Evolutionary conservation across 1,140 invertebrate genomes (phyloP), one percentile per base, ranked within the genome.

Genomic region (Ceratitis capitata): DNA sequence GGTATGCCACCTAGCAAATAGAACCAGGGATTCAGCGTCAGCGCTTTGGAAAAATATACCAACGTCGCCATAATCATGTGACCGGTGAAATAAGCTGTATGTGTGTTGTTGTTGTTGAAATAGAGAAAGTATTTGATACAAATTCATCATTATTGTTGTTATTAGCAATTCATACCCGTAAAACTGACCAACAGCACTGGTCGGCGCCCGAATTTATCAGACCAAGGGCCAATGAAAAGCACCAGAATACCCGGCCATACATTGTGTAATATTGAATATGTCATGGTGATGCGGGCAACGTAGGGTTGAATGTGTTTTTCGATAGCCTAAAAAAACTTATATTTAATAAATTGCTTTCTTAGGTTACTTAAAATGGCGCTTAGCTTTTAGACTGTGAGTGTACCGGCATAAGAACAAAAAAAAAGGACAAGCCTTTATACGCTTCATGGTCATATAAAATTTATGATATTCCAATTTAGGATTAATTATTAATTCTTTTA

Each of bases 201-300:
- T 29, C 78, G 78, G 12, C 78, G 78, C 9, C 78, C 78, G 32
- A 82, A 82, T 49, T 82, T 82, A 82, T 82, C 78, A 6, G 78
- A 47, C 78, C 78, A 82, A 19, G 78, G 78, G 2, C 78, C 78
- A 7, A 82, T n/a, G n/a, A 82, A 51, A 7, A 82, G 32, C 4
- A 69, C 61, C 1, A 69, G 61, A 7, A 69, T 69, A 32, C 61
- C 61, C 12, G 61, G 61, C 61, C 61, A 69, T 35, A 69, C 61
- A 69, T 69, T 69, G 9, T 69, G 61, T n/a, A 69, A 1, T 12
- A 69, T 69, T 19, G 61, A 69, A 19, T n/a, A 19, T 1, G 32
- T 39, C 61, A 69, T 69, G 12, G 61, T 69, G 12, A 69, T 69
- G 4, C 29, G 29, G 32, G 61, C 61, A 3, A 69, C 61, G 9